A percentile compares a stretch with the other conserved stretches of the same genome.
Evolutionary conservation across 2,888 invertebrate genomes (phyloP).

Genomic region (Melinaea menophilus): DNA sequence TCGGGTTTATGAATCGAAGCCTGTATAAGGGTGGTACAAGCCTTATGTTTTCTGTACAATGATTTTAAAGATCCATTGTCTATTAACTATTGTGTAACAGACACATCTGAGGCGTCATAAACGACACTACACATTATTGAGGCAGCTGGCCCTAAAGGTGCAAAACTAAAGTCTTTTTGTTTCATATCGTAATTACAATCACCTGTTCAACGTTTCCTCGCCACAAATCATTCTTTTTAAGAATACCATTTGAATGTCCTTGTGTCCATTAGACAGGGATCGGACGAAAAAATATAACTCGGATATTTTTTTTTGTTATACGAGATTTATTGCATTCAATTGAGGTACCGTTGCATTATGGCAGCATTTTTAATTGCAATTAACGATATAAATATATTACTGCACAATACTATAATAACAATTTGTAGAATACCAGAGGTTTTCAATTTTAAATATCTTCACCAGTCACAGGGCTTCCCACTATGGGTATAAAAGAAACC

Average conservation of each 20-base stretch:
- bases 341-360: conserved; percentile 12
- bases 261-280: conserved; percentile 31
- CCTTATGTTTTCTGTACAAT: conserved; percentile 37
- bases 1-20: conserved; percentile 46
- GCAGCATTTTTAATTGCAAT: conserved; percentile 17
- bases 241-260: conserved; percentile 26
- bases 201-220: conserved; percentile 53
- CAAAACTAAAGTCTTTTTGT: conserved; percentile 45
- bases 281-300: conserved; percentile 16
- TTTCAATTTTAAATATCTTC: no score
- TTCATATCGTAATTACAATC: conserved; percentile 58
- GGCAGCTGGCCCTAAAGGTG: conserved; percentile 56
- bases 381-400: conserved; percentile 7
- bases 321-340: conserved; percentile 17
- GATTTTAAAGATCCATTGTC: conserved; percentile 40
- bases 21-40: conserved; percentile 47
- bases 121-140: conserved; percentile 52
- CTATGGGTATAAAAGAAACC: neutral
- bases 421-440: neutral
- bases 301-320: conserved; percentile 15
- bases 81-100: conserved; percentile 55
- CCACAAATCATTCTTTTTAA: conserved; percentile 34
- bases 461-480: neutral
- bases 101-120: conserved; percentile 58
- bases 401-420: conserved; percentile 7